Conservation (phyloP, 2,797 vertebrate species). For the Rousettus madagascariensis region DNA sequence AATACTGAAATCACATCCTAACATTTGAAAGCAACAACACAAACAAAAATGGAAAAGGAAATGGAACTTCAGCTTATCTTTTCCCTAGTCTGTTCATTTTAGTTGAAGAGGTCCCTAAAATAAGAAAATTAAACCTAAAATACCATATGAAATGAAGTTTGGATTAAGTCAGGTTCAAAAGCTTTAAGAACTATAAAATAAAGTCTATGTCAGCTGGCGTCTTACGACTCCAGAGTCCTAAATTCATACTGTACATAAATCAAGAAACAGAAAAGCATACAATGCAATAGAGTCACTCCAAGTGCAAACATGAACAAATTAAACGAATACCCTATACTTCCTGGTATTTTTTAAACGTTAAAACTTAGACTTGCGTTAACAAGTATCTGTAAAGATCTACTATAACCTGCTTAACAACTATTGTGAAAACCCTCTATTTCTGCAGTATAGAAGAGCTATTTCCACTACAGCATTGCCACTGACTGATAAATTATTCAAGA, state of each 20-base stretch:
- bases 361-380: slow-evolving; percentile 34
- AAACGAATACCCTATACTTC: slow-evolving; percentile 51
- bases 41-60: neutral
- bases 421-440: neutral
- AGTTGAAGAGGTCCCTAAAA: neutral
- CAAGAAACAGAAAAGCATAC: slow-evolving; percentile 59
- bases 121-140: slow-evolving; percentile 34
- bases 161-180: neutral
- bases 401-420: neutral
- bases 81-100: slow-evolving; percentile 4
- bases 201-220: slow-evolving; percentile 6
- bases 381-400: neutral
- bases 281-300: slow-evolving; percentile 40
- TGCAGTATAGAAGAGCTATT: neutral
- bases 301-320: slow-evolving; percentile 30
- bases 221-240: slow-evolving; percentile 8
- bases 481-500: neutral
- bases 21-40: neutral
- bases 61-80: slow-evolving; percentile 38
- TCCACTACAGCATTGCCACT: neutral
- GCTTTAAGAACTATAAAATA: neutral
- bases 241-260: slow-evolving; percentile 26
- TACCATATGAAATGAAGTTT: slow-evolving; percentile 42
- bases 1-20: slow-evolving; percentile 25
- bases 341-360: slow-evolving; percentile 9